phyloP scores from a whole-genome alignment of 2,113 vertebrate genomes.

The Leucoraja erinaceus region DNA sequence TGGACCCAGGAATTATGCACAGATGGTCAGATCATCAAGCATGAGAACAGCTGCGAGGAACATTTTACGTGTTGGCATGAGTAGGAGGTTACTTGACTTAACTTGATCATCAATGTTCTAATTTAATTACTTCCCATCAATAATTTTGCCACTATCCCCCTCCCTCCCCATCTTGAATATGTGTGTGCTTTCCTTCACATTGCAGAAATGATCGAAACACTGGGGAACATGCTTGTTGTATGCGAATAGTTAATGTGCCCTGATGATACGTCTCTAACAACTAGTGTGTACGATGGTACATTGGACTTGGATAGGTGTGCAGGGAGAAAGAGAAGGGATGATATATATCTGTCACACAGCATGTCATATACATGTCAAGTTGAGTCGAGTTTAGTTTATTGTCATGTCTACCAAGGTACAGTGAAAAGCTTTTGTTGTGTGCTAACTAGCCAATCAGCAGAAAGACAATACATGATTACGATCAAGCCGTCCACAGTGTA shows the following conservation, averaged over 20 bases:
- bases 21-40: constrained; percentile 10
- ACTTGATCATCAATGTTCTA: not conserved
- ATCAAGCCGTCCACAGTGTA: too few relatives aligned
- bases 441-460: too few relatives aligned
- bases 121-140: not conserved
- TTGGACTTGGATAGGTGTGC: not conserved
- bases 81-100: not conserved
- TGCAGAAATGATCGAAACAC: not conserved
- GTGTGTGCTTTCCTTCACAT: not conserved
- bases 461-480: too few relatives aligned
- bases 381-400: too few relatives aligned
- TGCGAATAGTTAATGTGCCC: not conserved
- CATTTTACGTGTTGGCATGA: not conserved
- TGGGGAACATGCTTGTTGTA: not conserved
- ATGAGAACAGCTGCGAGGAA: constrained; percentile 2
- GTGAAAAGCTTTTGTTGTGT: too few relatives aligned
- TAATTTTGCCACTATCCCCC: not conserved
- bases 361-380: not conserved
- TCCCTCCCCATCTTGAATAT: not conserved
- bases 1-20: not conserved
- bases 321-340: not conserved
- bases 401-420: too few relatives aligned
- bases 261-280: not conserved
- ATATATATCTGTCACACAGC: not conserved
- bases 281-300: not conserved